Conservation (phyloP, 2,113 vertebrate genomes). For the Bettongia penicillata region DNA sequence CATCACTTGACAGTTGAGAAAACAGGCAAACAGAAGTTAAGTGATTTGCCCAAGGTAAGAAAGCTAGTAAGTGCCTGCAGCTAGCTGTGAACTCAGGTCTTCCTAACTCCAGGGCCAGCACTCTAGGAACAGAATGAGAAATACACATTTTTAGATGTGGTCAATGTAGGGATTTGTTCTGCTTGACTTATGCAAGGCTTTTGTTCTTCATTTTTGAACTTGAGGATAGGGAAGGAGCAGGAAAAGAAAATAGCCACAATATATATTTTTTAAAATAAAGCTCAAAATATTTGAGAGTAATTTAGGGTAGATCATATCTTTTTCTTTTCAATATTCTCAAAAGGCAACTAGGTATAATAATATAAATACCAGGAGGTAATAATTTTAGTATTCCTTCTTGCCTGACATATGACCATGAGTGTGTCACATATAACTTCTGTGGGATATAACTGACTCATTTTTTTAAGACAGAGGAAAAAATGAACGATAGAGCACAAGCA, state of each 20-base stretch:
- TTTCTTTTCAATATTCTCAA: background rate
- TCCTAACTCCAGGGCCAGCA: background rate
- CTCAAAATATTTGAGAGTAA: background rate
- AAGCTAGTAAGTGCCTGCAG: background rate
- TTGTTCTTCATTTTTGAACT: background rate
- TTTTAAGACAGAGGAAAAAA: background rate
- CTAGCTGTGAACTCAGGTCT: background rate
- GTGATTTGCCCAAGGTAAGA: background rate
- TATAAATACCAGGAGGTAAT: background rate
- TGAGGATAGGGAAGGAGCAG: background rate
- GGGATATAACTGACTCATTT: background rate
- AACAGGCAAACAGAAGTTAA: background rate
- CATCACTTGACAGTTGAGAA: background rate
- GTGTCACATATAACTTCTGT: background rate
- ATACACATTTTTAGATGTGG: background rate
- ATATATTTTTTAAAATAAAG: background rate
- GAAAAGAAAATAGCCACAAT: background rate
- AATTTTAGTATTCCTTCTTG: background rate
- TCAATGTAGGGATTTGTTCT: background rate
- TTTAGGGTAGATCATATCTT: background rate
- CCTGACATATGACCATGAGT: background rate
- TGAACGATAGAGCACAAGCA: background rate
- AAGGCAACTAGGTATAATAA: background rate
- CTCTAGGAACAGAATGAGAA: background rate
- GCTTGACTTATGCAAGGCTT: background rate